phyloP scores from a whole-genome alignment of 2,113 vertebrate species.

The Planiliza haematocheilus region DNA sequence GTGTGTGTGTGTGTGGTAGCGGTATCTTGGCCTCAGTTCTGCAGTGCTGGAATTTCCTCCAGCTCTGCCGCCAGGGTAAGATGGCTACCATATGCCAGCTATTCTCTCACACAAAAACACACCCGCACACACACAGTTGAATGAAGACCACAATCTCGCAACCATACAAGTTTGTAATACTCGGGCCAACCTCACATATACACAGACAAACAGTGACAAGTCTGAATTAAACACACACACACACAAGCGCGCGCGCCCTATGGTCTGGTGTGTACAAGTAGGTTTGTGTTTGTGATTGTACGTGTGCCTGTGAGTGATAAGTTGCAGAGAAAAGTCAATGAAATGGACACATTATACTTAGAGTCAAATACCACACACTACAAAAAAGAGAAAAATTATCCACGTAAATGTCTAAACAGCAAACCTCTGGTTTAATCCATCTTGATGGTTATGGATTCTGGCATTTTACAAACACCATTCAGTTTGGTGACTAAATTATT shows the following conservation, averaged over 20 bases:
- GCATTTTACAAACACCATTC: background rate
- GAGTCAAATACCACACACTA: background rate
- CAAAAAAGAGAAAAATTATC: background rate
- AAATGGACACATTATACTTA: background rate
- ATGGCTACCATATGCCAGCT: conserved; percentile 81
- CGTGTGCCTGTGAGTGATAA: background rate
- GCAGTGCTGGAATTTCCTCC: conserved; percentile 76
- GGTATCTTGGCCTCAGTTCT: conserved; percentile 66
- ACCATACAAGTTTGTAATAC: conserved; percentile 54
- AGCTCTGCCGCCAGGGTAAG: conserved; percentile 71
- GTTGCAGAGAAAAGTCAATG: conserved; percentile 1
- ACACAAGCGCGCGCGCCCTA: background rate
- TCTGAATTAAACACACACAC: conserved; percentile 27
- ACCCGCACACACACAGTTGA: conserved; percentile 47
- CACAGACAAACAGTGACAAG: conserved; percentile 62
- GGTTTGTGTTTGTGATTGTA: conserved; percentile 14
- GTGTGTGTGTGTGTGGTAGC: conserved; percentile 20
- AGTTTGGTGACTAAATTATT: conserved; percentile 3
- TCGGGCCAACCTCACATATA: conserved; percentile 60
- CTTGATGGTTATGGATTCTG: background rate
- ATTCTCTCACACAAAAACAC: conserved; percentile 59
- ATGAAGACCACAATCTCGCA: conserved; percentile 50
- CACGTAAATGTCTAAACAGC: background rate
- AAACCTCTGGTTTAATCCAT: background rate
- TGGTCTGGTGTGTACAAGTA: background rate